Percentiles rank a stretch among this genome's conserved stretches.
phyloP scores from a whole-genome alignment of 2,113 vertebrate species.

The Anolis carolinensis region DNA sequence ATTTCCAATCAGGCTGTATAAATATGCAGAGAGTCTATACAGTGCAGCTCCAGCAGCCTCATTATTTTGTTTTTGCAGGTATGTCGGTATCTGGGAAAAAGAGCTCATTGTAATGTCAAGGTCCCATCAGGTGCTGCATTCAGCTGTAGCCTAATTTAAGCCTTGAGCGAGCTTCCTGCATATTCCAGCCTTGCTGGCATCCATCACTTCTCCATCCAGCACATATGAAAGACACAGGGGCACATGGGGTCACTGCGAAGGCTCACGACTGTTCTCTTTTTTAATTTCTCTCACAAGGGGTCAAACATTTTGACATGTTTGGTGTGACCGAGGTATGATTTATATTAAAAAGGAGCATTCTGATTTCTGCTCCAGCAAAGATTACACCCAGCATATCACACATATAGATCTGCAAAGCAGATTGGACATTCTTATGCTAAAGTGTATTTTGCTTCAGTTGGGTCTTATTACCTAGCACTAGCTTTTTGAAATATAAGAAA shows the following conservation, averaged over 20 bases:
- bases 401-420: background rate
- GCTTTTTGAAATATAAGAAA: constrained; percentile 47
- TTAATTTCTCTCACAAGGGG: background rate
- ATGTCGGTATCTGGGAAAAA: background rate
- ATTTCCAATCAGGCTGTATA: background rate
- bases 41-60: background rate
- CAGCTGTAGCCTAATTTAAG: constrained; percentile 29
- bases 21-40: constrained; percentile 2
- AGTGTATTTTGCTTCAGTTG: constrained; percentile 22
- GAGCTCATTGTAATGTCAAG: fast-evolving
- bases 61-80: background rate
- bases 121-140: background rate
- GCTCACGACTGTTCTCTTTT: constrained; percentile 9
- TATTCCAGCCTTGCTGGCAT: constrained; percentile 8
- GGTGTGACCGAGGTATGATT: background rate
- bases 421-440: constrained; percentile 18
- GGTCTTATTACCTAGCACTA: constrained; percentile 25
- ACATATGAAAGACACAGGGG: background rate
- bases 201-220: background rate
- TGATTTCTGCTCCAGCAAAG: fast-evolving
- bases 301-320: background rate
- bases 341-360: background rate
- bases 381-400: background rate
- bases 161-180: background rate
- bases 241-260: background rate